Conservation (phyloP, 2,113 vertebrate species). For the Ophthalmolycus amberensis region DNA sequence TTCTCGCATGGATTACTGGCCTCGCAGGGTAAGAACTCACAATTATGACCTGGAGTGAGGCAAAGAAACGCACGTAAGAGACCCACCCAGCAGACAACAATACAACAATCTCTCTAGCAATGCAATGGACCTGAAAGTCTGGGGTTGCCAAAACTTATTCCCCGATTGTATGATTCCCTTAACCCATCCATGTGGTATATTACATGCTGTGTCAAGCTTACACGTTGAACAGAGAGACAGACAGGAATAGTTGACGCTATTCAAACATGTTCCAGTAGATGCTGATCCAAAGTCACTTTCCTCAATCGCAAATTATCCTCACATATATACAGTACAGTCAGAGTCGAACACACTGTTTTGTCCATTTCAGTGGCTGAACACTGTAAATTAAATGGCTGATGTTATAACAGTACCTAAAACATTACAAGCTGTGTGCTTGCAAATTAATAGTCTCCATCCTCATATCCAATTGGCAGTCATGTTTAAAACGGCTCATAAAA, state of each 20-base stretch:
- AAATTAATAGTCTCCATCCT: neutral
- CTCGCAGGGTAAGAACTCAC: constrained; percentile 86
- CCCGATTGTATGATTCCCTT: constrained; percentile 27
- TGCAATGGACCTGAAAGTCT: neutral
- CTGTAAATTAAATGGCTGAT: neutral
- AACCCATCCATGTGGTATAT: constrained; percentile 3
- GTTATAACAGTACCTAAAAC: neutral
- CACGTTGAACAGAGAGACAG: neutral
- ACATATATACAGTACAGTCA: neutral
- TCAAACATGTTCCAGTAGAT: neutral
- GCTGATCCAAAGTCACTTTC: neutral
- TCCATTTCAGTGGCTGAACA: neutral
- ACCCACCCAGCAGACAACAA: constrained; percentile 24
- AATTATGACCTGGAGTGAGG: constrained; percentile 81
- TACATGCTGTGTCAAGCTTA: neutral
- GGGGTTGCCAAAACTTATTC: constrained; percentile 9
- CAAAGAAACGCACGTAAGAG: constrained; percentile 38
- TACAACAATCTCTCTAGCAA: constrained; percentile 27
- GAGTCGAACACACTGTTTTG: neutral
- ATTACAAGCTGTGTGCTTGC: neutral
- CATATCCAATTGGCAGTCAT: neutral
- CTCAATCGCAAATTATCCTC: neutral
- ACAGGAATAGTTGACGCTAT: neutral
- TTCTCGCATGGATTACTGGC: constrained; percentile 86
- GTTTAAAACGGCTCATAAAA: constrained; percentile 25